These are phyloP conservation scores for Scaptomyza parva DNA, from an alignment of 2,888 invertebrate genomes.

Conservation along the genomic window DNA sequence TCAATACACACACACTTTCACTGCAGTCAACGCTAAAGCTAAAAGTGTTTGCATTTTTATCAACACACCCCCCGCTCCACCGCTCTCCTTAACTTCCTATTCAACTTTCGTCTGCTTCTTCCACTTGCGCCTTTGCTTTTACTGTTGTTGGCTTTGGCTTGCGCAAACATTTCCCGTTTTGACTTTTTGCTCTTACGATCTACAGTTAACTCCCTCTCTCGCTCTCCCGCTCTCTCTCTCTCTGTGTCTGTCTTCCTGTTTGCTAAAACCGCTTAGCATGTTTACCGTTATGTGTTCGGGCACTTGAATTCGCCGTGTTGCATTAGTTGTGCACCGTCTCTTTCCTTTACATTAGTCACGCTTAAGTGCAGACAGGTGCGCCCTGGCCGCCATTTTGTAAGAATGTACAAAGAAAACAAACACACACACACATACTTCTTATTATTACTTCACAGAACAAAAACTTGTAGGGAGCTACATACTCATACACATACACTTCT, in stretches of 20 bases:
- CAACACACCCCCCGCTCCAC: slow-evolving; percentile 24
- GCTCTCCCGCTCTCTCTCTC: slow-evolving; percentile 11
- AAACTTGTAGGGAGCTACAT: background rate
- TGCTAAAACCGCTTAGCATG: slow-evolving; percentile 73
- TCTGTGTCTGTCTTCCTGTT: background rate
- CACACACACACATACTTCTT: background rate
- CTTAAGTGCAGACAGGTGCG: slow-evolving; percentile 64
- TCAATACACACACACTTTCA: slow-evolving; percentile 48
- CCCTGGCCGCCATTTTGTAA: slow-evolving; percentile 54
- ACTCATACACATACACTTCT: too few relatives aligned
- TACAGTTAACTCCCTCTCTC: slow-evolving; percentile 4
- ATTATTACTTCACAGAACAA: background rate
- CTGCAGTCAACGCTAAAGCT: slow-evolving; percentile 45
- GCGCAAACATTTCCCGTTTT: slow-evolving; percentile 68
- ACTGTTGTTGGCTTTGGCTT: slow-evolving; percentile 55
- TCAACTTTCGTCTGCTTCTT: slow-evolving; percentile 26
- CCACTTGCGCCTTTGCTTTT: slow-evolving; percentile 22
- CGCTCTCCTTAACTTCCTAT: background rate
- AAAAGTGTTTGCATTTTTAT: slow-evolving; percentile 76
- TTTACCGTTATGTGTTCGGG: slow-evolving; percentile 76
- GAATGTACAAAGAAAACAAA: slow-evolving; percentile 31
- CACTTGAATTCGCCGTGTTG: slow-evolving; percentile 78
- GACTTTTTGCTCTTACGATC: slow-evolving; percentile 55
- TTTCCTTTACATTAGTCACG: slow-evolving; percentile 51
- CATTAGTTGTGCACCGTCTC: slow-evolving; percentile 67